A percentile compares a stretch with the other conserved stretches of the same genome.
phyloP scores from a whole-genome alignment of 2,797 vertebrate genomes.

The Ceyx erithaca region DNA sequence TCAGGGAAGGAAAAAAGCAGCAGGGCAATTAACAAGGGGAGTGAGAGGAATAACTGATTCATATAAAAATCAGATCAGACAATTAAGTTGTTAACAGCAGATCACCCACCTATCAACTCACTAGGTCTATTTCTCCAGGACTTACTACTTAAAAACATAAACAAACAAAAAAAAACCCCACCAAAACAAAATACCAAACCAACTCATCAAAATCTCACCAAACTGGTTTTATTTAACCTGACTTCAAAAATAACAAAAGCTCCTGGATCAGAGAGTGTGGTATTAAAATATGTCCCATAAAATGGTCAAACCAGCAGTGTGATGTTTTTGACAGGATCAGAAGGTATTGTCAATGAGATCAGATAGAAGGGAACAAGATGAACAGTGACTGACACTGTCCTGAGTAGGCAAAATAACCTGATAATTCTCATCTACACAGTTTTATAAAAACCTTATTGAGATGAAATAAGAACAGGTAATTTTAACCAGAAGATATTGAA shows the following conservation, averaged over 20 bases:
- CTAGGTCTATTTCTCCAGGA: not conserved
- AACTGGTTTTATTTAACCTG: not conserved
- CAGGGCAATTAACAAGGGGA: not conserved
- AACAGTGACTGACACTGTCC: not conserved
- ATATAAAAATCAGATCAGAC: not conserved
- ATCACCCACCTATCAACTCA: not conserved
- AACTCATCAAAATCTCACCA: fast-evolving
- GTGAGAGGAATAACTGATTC: not conserved
- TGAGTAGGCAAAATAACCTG: not conserved
- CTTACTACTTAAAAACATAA: not conserved
- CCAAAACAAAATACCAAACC: fast-evolving
- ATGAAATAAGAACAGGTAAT: not conserved
- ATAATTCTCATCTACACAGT: not conserved
- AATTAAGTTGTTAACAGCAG: not conserved
- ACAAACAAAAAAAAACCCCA: no score
- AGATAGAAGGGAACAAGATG: not conserved
- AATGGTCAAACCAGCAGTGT: not conserved
- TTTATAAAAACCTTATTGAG: not conserved
- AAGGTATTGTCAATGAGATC: not conserved
- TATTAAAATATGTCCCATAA: not conserved
- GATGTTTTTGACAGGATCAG: not conserved
- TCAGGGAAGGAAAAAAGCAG: not conserved
- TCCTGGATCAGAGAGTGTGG: not conserved
- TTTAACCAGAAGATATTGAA: not conserved
- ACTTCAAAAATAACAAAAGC: not conserved